Percentiles rank a stretch among this genome's conserved stretches.
phyloP scores from a whole-genome alignment of 2,113 vertebrate species.

The Thamnophis sirtalis region DNA sequence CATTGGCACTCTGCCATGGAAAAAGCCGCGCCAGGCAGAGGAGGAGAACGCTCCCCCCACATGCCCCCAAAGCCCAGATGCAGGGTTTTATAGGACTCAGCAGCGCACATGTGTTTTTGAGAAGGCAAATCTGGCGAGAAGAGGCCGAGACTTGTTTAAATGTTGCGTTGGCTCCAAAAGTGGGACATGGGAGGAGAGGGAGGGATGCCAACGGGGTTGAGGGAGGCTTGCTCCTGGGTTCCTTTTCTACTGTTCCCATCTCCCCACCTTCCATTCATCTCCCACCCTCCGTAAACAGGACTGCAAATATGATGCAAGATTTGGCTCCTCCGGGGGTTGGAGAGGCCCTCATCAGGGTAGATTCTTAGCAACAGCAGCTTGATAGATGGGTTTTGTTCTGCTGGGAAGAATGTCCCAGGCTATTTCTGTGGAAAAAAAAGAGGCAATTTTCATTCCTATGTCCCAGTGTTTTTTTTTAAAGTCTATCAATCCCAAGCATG shows the following conservation, averaged over 20 bases:
- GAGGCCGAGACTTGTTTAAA: background rate
- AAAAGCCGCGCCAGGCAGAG: background rate
- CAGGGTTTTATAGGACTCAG: background rate
- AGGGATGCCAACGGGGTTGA: background rate
- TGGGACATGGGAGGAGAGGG: background rate
- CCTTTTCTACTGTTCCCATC: background rate
- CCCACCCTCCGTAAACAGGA: background rate
- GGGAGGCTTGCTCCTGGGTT: background rate
- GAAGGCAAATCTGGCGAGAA: background rate
- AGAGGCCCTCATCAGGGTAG: constrained; percentile 18
- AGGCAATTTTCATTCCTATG: constrained; percentile 18
- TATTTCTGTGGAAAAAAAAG: constrained; percentile 45
- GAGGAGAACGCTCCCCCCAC: background rate
- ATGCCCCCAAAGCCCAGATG: background rate
- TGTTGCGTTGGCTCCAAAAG: background rate
- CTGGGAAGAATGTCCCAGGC: constrained; percentile 32
- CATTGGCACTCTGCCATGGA: constrained; percentile 22
- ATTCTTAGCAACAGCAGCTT: constrained; percentile 32
- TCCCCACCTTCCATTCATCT: background rate
- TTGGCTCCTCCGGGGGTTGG: background rate
- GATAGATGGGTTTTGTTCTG: constrained; percentile 5
- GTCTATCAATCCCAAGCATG: constrained; percentile 16
- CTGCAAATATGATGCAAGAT: constrained; percentile 30
- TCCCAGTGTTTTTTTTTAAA: constrained; percentile 27
- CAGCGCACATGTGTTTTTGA: fast-evolving